These are phyloP conservation scores for Drosophila obscura DNA, from an alignment of 1,140 invertebrate genomes.

Conservation along the genomic window DNA sequence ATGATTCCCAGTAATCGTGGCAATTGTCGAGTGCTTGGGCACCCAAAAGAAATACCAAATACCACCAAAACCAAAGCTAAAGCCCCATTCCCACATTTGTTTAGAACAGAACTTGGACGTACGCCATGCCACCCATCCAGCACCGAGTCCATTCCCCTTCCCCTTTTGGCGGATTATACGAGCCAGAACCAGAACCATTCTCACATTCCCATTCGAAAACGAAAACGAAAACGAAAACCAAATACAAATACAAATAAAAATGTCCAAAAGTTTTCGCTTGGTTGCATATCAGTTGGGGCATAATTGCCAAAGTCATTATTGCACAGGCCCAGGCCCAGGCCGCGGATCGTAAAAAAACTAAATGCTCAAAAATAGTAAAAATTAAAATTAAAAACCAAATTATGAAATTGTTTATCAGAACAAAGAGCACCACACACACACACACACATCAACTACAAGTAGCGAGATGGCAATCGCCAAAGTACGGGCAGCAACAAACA, in stretches of 20 bases:
- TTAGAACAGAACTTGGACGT: neutral
- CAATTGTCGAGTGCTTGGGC: slow-evolving; percentile 41
- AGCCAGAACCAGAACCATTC: slow-evolving; percentile 66
- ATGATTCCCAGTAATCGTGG: neutral
- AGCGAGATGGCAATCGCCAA: slow-evolving; percentile 53
- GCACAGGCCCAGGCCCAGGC: slow-evolving; percentile 2
- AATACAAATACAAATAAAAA: slow-evolving; percentile 27
- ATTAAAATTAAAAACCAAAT: slow-evolving; percentile 20
- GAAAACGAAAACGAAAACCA: slow-evolving; percentile 15
- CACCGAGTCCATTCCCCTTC: neutral
- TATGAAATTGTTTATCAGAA: slow-evolving; percentile 67
- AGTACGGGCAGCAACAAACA: slow-evolving; percentile 30
- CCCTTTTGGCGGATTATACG: slow-evolving; percentile 29
- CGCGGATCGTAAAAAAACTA: slow-evolving; percentile 37
- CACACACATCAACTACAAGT: slow-evolving; percentile 9
- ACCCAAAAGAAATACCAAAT: neutral
- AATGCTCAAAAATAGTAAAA: slow-evolving; percentile 23
- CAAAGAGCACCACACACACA: slow-evolving; percentile 21
- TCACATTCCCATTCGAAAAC: slow-evolving; percentile 29
- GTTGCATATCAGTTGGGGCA: slow-evolving; percentile 72
- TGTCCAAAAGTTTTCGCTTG: slow-evolving; percentile 72
- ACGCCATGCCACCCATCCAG: too few relatives aligned
- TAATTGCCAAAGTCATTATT: slow-evolving; percentile 73
- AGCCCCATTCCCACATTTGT: too few relatives aligned
- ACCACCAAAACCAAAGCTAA: neutral